Percentiles rank a stretch among this genome's conserved stretches.
Evolutionary conservation across 2,797 vertebrate genomes (phyloP).

Genomic region (Buceros bicornis): DNA sequence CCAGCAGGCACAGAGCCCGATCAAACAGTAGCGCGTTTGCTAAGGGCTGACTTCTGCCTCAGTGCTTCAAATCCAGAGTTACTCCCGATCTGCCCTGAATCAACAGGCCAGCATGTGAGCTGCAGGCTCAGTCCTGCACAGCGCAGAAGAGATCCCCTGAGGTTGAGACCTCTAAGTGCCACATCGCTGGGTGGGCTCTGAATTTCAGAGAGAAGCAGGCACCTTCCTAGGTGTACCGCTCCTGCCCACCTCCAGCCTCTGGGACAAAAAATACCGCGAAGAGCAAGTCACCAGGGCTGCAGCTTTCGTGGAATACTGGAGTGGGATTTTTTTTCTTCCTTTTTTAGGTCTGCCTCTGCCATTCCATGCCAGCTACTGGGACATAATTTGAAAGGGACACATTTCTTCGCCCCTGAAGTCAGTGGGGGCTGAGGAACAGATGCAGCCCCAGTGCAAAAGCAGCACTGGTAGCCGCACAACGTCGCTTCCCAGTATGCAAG

Average conservation of each 20-base stretch:
- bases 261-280: rapidly evolving
- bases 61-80: not conserved
- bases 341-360: not conserved
- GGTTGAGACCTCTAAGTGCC: too few species aligned
- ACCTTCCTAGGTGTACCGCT: not conserved
- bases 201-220: not conserved
- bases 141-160: not conserved
- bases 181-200: not conserved
- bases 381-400: not conserved
- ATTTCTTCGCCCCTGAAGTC: not conserved
- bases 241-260: not conserved
- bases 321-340: not conserved
- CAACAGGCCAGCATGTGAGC: rapidly evolving
- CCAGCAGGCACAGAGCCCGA: not conserved
- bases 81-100: not conserved
- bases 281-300: not conserved
- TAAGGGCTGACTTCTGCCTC: not conserved
- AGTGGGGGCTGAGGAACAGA: not conserved
- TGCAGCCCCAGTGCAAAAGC: not conserved
- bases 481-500: not conserved
- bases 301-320: not conserved
- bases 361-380: not conserved
- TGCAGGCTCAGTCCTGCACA: not conserved
- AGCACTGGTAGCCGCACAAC: not conserved
- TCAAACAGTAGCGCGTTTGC: not conserved